Evolutionary conservation across 1,140 invertebrate genomes (phyloP), one percentile per base, ranked within the genome.

Genomic region (Apis florea): DNA sequence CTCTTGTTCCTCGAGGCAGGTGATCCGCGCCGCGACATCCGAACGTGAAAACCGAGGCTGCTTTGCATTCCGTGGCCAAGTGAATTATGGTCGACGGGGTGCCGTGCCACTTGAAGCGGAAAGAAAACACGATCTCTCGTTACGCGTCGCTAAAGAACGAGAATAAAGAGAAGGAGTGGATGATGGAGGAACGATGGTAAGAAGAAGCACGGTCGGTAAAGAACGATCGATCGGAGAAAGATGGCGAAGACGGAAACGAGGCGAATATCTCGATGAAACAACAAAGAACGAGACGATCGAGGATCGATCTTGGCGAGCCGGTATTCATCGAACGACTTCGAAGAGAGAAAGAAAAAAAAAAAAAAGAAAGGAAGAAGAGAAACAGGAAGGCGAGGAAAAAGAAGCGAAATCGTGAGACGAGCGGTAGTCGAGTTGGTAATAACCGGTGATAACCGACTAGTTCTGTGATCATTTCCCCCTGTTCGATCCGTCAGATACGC

Each of bases 81-180:
- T 83, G 83, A 87, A 63, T 85, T 87, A 87, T 74, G 86, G 68
- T 24, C 69, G 67, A 69, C 76, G 21, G 71, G 85, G 75, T 77
- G 85, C 63, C 26, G 76, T 69, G 71, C 68, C 51, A 59, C 78
- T 54, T 82, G 67, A 72, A 85, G 83, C 87, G 87, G 79, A 88
- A 88, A 88, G 87, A 85, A 85, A 89, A 81, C 82, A 83, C 75
- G 84, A 88, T 88, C 76, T 88, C 79, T 89, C 84, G 88, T 89
- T 87, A 89, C 88, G 89, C 88, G 88, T 83, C 82, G 84, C 82
- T 86, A 83, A 82, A 77, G 80, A 86, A 84, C 61, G 76, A 87
- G 85, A 76, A 87, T 77, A 74, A 67, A 66, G 63, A 56, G 31
- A 85, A 15, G 80, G 78, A 24, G 17, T 40, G 31, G 31, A 40